Evolutionary conservation across 1,140 invertebrate species (phyloP), one percentile per base, ranked within the genome.

Genomic region (Octopus sinensis): DNA sequence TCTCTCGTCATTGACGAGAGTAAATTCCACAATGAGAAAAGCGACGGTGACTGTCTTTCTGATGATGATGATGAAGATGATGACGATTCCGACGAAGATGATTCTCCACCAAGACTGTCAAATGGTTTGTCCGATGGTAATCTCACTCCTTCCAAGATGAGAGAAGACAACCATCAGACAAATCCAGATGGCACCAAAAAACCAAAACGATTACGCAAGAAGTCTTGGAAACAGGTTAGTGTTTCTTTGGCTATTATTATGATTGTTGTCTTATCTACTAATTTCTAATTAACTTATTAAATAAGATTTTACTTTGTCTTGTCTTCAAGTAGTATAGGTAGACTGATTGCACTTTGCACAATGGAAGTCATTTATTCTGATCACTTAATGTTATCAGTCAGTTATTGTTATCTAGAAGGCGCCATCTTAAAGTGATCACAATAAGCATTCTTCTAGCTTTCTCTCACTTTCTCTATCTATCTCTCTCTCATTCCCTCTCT

Each of bases 151-250:
- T 77, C 76, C 4, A n/a, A 10, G 1, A 30, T 53, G 43, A 77
- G 76, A 43, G 76, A 43, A 7, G 76, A 77, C 23, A 51, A 77
- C 12, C 76, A 43, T 17, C 80, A 79, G 23, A 54, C 52, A 9
- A 53, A 53, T 43, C 51, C 80, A 10, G 84, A 82, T 71, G 81
- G 52, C 30, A 77, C 75, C 9, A 76, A 81, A 1, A 85, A 84
- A 78, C 81, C 83, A 71, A 89, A 89, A 81, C 84, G 88, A 12
- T 73, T 86, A 79, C 80, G 88, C 17, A 88, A 87, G 84, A 89
- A 89, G 83, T 87, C 87, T 71, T 89, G 88, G 88, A 84, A 87
- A 84, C 88, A 89, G 88, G 88, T 89, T 85, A 79, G 79, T 53
- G 56, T 73, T 73, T 73, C 30, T 6, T 73, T n/a, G 7, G 30